Conservation (phyloP, 2,888 invertebrate species). For the Exephanes ischioxanthus region DNA sequence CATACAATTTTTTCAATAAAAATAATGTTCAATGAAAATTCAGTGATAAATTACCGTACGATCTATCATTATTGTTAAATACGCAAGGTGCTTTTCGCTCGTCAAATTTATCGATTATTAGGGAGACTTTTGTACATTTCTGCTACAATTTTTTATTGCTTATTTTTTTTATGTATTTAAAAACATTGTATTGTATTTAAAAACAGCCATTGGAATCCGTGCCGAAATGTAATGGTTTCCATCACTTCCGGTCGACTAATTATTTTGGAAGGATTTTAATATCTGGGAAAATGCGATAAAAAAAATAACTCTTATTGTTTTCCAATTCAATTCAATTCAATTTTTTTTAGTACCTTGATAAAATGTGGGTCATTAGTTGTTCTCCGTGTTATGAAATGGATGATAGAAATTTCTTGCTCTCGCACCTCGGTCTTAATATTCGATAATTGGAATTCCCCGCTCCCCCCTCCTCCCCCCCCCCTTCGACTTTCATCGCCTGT, state of each 20-base stretch:
- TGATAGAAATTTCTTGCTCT: background rate
- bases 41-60: background rate
- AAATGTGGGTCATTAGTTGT: constrained; percentile 1
- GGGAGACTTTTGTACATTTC: background rate
- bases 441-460: constrained; percentile 21
- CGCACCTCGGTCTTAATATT: constrained; percentile 23
- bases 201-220: background rate
- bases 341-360: background rate
- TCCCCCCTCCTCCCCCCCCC: background rate
- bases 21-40: background rate
- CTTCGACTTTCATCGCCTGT: constrained; percentile 31
- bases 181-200: too few species aligned
- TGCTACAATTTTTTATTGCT: background rate
- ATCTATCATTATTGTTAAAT: background rate
- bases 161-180: too few species aligned
- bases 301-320: background rate
- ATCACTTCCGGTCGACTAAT: background rate
- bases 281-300: too few species aligned
- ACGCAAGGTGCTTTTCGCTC: background rate
- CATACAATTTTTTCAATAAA: background rate
- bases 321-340: background rate
- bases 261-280: too few species aligned
- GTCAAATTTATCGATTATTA: too few species aligned
- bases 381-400: background rate
- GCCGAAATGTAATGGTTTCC: background rate